Evolutionary conservation across 2,113 vertebrate species (phyloP).

Genomic region (Brachyhypopomus gauderio): DNA sequence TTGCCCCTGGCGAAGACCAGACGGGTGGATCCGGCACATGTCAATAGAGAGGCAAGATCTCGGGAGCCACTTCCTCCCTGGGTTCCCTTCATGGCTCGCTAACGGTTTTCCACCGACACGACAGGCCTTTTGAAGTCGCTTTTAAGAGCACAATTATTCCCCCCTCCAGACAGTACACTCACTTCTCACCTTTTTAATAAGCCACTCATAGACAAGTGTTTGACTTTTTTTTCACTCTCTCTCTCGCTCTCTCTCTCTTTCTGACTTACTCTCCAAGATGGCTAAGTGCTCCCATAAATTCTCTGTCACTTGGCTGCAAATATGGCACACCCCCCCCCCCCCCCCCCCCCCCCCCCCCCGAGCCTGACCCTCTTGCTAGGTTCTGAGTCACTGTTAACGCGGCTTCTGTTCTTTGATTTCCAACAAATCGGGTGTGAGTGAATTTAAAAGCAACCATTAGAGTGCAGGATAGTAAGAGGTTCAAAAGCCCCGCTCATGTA

Average conservation of each 20-base stretch:
- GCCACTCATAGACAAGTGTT: constrained; percentile 71
- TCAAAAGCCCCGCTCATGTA: constrained; percentile 15
- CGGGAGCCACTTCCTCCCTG: constrained; percentile 53
- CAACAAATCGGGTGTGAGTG: constrained; percentile 69
- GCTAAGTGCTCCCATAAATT: constrained; percentile 72
- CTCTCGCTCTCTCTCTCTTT: constrained; percentile 48
- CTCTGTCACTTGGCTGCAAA: constrained; percentile 71
- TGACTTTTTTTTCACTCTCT: constrained; percentile 52
- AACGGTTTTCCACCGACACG: constrained; percentile 71
- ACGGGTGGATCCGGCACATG: constrained; percentile 51
- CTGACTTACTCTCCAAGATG: constrained; percentile 50
- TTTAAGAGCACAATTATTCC: constrained; percentile 78
- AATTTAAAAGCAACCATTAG: constrained; percentile 59
- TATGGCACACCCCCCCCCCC: constrained; percentile 2
- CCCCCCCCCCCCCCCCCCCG: constrained; percentile 2
- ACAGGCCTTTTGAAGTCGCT: constrained; percentile 76
- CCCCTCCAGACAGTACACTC: constrained; percentile 76
- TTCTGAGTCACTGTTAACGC: constrained; percentile 65
- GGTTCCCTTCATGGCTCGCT: constrained; percentile 50
- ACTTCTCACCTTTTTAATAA: constrained; percentile 84
- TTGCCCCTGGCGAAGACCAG: constrained; percentile 21
- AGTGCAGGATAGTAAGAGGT: constrained; percentile 41
- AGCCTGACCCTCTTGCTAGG: constrained; percentile 32
- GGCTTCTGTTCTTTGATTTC: constrained; percentile 72
- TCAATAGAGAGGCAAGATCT: constrained; percentile 20